Evolutionary conservation across 2,113 vertebrate species (phyloP).

Genomic region (Brachirus orientalis): DNA sequence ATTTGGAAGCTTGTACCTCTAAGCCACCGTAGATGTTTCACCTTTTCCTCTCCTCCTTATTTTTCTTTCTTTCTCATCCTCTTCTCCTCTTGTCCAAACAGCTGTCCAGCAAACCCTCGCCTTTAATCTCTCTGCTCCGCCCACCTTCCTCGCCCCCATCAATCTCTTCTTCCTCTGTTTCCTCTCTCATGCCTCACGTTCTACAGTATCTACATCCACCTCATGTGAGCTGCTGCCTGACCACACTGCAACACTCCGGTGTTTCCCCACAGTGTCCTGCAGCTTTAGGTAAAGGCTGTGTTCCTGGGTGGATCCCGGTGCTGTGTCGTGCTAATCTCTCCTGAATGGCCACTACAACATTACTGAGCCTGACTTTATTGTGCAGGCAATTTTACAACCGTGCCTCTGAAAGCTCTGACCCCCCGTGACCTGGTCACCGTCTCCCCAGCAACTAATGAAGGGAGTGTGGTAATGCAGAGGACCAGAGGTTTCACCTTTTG

Average conservation of each 20-base stretch:
- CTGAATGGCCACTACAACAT: constrained; percentile 64
- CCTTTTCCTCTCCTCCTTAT: constrained; percentile 3
- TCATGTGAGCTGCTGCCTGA: constrained; percentile 11
- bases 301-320: constrained; percentile 54
- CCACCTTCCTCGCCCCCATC: constrained; percentile 33
- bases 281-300: constrained; percentile 56
- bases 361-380: constrained; percentile 65
- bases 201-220: constrained; percentile 13
- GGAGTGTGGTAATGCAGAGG: constrained; percentile 69
- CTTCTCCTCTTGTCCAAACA: constrained; percentile 33
- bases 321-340: constrained; percentile 68
- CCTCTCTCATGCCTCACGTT: constrained; percentile 46
- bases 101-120: constrained; percentile 40
- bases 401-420: constrained; percentile 73
- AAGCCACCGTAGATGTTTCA: constrained; percentile 40
- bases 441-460: constrained; percentile 76
- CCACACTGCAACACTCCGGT: constrained; percentile 20
- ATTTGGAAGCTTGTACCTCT: constrained; percentile 37
- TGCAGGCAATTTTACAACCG: constrained; percentile 75
- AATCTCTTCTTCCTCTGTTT: constrained; percentile 41
- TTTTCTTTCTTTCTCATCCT: constrained; percentile 13
- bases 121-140: constrained; percentile 51
- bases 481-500: constrained; percentile 63
- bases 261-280: constrained; percentile 30
- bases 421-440: constrained; percentile 75